phyloP scores from a whole-genome alignment of 2,888 invertebrate genomes.

The Scrobipalpa costella region DNA sequence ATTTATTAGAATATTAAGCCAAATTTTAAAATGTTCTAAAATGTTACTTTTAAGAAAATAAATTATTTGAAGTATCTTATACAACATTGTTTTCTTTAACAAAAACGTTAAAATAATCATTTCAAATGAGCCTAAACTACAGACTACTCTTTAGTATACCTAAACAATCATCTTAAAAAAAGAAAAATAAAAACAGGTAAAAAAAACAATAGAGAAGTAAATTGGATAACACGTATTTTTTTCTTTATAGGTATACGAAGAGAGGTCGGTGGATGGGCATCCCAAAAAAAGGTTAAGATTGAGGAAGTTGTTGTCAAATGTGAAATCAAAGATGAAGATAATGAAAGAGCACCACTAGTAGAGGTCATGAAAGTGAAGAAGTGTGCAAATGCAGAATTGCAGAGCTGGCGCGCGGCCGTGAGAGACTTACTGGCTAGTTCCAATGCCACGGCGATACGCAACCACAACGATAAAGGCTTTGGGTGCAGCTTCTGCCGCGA shows the following conservation, averaged over 20 bases:
- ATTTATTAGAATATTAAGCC: too few relatives aligned
- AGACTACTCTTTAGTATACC: too few relatives aligned
- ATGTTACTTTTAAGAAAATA: too few relatives aligned
- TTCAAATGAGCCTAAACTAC: too few relatives aligned
- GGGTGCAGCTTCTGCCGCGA: conserved; percentile 22
- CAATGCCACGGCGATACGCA: conserved; percentile 23
- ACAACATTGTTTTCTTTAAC: too few relatives aligned
- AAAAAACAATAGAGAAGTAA: not conserved
- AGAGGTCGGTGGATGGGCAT: not conserved
- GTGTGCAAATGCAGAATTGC: conserved; percentile 12
- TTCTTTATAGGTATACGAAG: conserved; percentile 10
- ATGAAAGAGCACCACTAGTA: not conserved
- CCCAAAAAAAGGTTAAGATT: conserved; percentile 9
- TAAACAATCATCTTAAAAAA: not conserved
- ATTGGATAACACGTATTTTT: conserved; percentile 12
- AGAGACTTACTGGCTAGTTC: conserved; percentile 10
- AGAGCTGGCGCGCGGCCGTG: conserved; percentile 10
- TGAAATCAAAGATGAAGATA: conserved; percentile 3
- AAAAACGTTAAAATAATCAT: too few relatives aligned
- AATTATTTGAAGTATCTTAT: too few relatives aligned
- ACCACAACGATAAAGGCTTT: conserved; percentile 22
- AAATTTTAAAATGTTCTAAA: too few relatives aligned
- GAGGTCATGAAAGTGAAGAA: not conserved
- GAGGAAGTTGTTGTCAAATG: conserved; percentile 1
- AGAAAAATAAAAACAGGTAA: not conserved